phyloP scores from a whole-genome alignment of 2,797 vertebrate genomes.

The Danionella dracula region DNA sequence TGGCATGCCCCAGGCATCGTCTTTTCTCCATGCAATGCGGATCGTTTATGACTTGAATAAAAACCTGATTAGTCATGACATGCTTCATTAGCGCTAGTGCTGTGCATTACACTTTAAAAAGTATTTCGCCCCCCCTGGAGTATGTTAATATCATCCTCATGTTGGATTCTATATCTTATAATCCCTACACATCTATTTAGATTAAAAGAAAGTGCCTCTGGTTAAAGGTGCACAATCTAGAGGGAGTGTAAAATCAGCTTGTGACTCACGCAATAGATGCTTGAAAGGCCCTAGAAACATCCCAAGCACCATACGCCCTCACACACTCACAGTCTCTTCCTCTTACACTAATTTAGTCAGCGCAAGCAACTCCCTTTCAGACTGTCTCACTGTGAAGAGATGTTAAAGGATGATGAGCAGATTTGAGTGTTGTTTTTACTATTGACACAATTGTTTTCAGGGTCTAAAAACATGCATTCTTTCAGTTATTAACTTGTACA shows the following conservation, averaged over 20 bases:
- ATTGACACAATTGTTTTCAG: no score
- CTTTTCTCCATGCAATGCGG: conserved; percentile 29
- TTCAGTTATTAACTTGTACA: no score
- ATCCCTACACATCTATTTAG: background rate
- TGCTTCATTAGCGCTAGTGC: conserved; percentile 55
- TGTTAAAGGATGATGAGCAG: no score
- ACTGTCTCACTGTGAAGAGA: background rate
- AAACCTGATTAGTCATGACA: conserved; percentile 40
- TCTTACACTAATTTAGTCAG: background rate
- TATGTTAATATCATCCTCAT: conserved; percentile 25
- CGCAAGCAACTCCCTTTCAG: background rate
- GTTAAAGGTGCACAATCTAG: conserved; percentile 21
- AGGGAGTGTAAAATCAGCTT: background rate
- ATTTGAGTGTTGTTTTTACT: no score
- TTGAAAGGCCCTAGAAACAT: no score
- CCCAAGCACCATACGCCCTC: background rate
- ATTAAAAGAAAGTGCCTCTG: background rate
- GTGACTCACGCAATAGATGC: background rate
- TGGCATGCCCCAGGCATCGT: background rate
- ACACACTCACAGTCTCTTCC: background rate
- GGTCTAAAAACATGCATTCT: no score
- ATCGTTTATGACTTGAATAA: conserved; percentile 50
- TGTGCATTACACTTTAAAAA: conserved; percentile 37
- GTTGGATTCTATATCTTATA: background rate
- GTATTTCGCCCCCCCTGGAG: conserved; percentile 30